Evolutionary conservation across 2,113 vertebrate genomes (phyloP).

Genomic region (Tamias sibiricus): DNA sequence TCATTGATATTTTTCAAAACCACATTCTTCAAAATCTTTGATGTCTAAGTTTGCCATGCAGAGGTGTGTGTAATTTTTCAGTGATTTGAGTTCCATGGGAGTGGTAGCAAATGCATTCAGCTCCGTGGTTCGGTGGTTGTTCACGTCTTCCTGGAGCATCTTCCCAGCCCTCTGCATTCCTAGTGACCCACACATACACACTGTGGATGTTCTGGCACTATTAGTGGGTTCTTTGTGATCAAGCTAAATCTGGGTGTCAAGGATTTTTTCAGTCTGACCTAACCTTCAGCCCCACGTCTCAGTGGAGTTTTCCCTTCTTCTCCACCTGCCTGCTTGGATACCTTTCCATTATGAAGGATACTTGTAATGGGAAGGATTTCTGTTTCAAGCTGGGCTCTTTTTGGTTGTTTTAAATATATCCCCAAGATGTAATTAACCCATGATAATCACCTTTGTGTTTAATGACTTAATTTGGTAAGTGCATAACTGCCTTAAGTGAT

Average conservation of each 20-base stretch:
- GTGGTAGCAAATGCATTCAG: neutral
- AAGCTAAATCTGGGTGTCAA: constrained; percentile 8
- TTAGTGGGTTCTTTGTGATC: neutral
- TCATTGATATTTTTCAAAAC: neutral
- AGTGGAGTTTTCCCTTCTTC: rapidly evolving
- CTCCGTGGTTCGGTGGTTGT: neutral
- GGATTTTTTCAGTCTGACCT: neutral
- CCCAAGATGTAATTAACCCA: constrained; percentile 72
- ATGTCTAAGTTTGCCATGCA: neutral
- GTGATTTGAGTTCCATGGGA: neutral
- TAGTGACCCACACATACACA: neutral
- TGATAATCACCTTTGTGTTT: constrained; percentile 78
- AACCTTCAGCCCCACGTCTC: neutral
- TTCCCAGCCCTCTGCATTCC: neutral
- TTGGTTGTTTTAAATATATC: constrained; percentile 56
- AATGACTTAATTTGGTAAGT: constrained; percentile 85
- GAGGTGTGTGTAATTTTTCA: neutral
- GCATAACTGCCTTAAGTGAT: constrained; percentile 77
- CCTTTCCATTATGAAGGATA: constrained; percentile 31
- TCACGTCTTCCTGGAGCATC: neutral
- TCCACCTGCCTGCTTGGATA: neutral
- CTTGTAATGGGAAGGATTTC: constrained; percentile 52
- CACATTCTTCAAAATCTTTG: neutral
- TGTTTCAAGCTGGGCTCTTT: constrained; percentile 42
- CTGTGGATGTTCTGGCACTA: neutral